Evolutionary conservation across 2,113 vertebrate species (phyloP).

Genomic region (Phylloscopus trochiloides): DNA sequence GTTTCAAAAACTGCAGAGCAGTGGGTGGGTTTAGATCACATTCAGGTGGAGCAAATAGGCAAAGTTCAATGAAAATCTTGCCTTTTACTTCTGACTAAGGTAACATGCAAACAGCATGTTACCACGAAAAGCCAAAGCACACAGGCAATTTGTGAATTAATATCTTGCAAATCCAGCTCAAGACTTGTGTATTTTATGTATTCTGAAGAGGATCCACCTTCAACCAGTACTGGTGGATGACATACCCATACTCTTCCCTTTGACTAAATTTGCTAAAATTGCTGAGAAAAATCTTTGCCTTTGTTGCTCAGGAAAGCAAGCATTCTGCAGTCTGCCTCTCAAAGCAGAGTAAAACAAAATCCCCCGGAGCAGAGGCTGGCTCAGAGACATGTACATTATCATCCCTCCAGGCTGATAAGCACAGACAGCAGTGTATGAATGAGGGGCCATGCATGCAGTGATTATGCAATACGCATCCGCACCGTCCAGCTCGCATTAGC

Average conservation of each 20-base stretch:
- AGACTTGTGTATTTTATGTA: neutral
- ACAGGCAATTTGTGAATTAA: neutral
- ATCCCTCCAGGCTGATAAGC: neutral
- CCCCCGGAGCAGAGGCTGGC: neutral
- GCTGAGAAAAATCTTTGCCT: neutral
- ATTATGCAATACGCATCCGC: neutral
- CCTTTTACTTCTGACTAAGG: neutral
- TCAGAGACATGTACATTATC: neutral
- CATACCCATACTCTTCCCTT: neutral
- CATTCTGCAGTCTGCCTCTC: neutral
- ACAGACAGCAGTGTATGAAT: neutral
- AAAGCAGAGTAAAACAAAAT: neutral
- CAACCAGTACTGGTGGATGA: neutral
- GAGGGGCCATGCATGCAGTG: neutral
- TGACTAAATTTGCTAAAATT: neutral
- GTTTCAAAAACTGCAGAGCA: neutral
- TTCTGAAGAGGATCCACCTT: neutral
- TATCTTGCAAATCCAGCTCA: neutral
- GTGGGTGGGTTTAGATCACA: neutral
- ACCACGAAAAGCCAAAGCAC: neutral
- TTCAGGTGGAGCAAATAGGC: neutral
- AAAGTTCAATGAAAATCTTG: neutral
- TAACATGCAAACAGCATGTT: neutral
- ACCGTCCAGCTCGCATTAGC: neutral
- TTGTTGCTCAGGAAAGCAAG: neutral